Percentiles rank a stretch among this genome's conserved stretches.
These are phyloP conservation scores for Manis pentadactyla DNA, from an alignment of 2,797 vertebrate genomes.

Conservation along the genomic window DNA sequence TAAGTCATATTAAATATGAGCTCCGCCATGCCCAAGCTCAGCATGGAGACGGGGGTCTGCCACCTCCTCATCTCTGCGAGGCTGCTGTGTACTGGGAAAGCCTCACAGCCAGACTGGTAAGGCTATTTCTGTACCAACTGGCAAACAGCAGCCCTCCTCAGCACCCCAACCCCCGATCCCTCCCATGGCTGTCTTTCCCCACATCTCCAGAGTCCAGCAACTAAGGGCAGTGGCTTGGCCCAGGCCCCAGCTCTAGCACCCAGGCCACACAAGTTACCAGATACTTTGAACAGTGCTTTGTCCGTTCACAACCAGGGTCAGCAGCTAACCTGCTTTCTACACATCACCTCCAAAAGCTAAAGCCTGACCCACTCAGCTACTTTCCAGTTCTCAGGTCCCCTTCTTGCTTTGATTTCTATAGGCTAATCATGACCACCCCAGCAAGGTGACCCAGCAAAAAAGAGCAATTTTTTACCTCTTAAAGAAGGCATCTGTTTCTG, in stretches of 20 bases:
- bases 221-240: background rate
- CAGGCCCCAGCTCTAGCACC: background rate
- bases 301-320: background rate
- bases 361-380: too few relatives aligned
- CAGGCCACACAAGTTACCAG: too few relatives aligned
- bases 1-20: background rate
- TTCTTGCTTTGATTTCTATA: background rate
- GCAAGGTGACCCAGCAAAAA: background rate
- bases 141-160: background rate
- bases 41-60: background rate
- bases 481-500: conserved; percentile 88
- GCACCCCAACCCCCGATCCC: background rate
- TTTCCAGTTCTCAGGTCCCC: background rate
- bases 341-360: background rate
- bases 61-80: background rate
- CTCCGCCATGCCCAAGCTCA: background rate
- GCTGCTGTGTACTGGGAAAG: background rate
- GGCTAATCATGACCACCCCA: background rate
- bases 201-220: background rate
- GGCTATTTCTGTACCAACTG: background rate
- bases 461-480: conserved; percentile 86
- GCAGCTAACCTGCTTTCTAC: background rate
- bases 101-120: fast-evolving
- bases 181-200: background rate
- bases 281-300: background rate